These are phyloP conservation scores for Drosophila cracens DNA, from an alignment of 2,888 invertebrate species.

Conservation along the genomic window DNA sequence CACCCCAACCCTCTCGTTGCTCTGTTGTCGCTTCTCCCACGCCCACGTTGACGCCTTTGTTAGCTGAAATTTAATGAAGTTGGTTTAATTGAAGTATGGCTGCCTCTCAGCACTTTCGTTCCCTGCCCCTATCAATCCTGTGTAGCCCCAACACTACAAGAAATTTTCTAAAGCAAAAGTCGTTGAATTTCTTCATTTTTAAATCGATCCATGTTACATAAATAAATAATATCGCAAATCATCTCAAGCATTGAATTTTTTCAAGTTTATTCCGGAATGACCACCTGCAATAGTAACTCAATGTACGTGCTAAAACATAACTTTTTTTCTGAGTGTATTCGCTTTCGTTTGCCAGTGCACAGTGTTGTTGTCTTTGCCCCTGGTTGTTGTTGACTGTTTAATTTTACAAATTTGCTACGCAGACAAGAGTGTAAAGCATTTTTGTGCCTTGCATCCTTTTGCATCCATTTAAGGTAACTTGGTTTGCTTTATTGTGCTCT, in stretches of 20 bases:
- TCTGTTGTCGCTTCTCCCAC: conserved; percentile 34
- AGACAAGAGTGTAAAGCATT: conserved; percentile 68
- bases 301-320: fast-evolving
- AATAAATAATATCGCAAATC: background rate
- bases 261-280: background rate
- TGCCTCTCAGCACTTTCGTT: conserved; percentile 34
- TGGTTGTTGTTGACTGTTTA: conserved; percentile 74
- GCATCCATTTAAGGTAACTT: conserved; percentile 74
- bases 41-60: conserved; percentile 74
- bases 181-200: background rate
- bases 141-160: background rate
- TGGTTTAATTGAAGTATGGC: conserved; percentile 80
- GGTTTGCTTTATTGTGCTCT: conserved; percentile 30
- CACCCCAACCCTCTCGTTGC: background rate
- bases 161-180: background rate
- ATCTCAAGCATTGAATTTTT: background rate
- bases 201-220: background rate
- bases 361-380: conserved; percentile 47
- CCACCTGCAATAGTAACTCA: background rate
- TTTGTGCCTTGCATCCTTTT: conserved; percentile 63
- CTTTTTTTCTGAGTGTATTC: background rate
- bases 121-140: background rate
- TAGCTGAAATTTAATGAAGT: conserved; percentile 81
- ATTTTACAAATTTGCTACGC: conserved; percentile 81
- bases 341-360: conserved; percentile 20